Evolutionary conservation across 2,888 invertebrate species (phyloP).

Genomic region (Drosophila neoperkinsi): DNA sequence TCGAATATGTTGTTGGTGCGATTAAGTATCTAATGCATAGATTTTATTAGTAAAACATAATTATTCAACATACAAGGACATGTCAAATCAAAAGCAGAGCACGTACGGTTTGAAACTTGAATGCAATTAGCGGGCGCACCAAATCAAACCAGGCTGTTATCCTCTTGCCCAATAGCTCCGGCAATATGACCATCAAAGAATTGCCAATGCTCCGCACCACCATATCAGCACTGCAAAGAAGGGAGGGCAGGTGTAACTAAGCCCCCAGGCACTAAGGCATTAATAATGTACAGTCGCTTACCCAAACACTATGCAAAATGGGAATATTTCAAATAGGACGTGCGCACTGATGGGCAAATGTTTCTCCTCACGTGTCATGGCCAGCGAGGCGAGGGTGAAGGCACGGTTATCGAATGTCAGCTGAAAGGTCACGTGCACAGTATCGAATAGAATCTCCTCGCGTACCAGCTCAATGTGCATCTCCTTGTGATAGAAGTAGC

Average conservation of each 20-base stretch:
- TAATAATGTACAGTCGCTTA: conserved; percentile 84
- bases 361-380: conserved; percentile 95
- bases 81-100: background rate
- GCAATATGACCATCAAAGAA: conserved; percentile 94
- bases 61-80: background rate
- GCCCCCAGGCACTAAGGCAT: background rate
- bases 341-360: conserved; percentile 95
- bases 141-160: conserved; percentile 97
- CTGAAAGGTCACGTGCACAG: conserved; percentile 97
- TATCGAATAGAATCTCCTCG: conserved; percentile 94
- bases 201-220: conserved; percentile 95
- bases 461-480: conserved; percentile 95
- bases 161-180: conserved; percentile 94
- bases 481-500: conserved; percentile 97
- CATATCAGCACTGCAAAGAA: conserved; percentile 91
- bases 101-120: conserved; percentile 97
- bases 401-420: conserved; percentile 97
- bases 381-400: conserved; percentile 92
- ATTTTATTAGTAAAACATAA: background rate
- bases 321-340: conserved; percentile 97
- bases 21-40: conserved; percentile 91
- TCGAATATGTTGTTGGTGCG: conserved; percentile 99
- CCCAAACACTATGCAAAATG: conserved; percentile 99
- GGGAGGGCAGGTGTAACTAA: background rate
- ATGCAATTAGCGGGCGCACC: conserved; percentile 95